These are phyloP conservation scores for Agrotis exclamationis DNA, from an alignment of 2,888 invertebrate species.

Conservation along the genomic window DNA sequence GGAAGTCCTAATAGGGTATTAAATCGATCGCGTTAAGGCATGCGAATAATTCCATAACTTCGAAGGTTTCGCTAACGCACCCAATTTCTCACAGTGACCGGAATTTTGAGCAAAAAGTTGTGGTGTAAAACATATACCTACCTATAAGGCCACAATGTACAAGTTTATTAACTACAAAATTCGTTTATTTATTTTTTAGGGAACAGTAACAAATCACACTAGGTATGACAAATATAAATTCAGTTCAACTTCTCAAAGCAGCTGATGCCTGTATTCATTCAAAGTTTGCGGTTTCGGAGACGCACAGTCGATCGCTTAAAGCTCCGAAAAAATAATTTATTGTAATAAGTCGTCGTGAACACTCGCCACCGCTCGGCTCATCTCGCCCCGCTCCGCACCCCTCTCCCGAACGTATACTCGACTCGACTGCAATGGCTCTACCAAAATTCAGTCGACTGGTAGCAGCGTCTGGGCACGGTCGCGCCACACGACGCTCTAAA, in stretches of 20 bases:
- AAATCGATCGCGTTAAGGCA: conserved; percentile 69
- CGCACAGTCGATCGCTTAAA: conserved; percentile 85
- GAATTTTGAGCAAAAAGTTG: conserved; percentile 64
- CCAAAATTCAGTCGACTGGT: conserved; percentile 87
- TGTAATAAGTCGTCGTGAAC: conserved; percentile 90
- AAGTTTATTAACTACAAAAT: not conserved
- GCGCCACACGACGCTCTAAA: conserved; percentile 85
- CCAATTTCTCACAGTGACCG: conserved; percentile 68
- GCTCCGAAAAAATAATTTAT: conserved; percentile 89
- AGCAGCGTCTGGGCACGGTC: conserved; percentile 88
- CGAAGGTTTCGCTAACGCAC: conserved; percentile 70
- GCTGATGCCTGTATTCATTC: conserved; percentile 82
- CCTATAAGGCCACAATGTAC: conserved; percentile 2
- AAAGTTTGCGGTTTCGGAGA: conserved; percentile 82
- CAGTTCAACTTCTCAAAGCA: conserved; percentile 64
- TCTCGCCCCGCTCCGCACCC: conserved; percentile 83
- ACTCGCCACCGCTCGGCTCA: conserved; percentile 89
- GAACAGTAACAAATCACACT: conserved; percentile 16
- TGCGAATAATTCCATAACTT: conserved; percentile 76
- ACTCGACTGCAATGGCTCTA: conserved; percentile 87
- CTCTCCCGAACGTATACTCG: conserved; percentile 83
- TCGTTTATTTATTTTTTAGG: not conserved
- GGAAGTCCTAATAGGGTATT: conserved; percentile 72
- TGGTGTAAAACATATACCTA: conserved; percentile 12
- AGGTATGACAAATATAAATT: conserved; percentile 47